These are phyloP conservation scores for Drosophila repletoides DNA, from an alignment of 1,140 invertebrate species.

Conservation along the genomic window DNA sequence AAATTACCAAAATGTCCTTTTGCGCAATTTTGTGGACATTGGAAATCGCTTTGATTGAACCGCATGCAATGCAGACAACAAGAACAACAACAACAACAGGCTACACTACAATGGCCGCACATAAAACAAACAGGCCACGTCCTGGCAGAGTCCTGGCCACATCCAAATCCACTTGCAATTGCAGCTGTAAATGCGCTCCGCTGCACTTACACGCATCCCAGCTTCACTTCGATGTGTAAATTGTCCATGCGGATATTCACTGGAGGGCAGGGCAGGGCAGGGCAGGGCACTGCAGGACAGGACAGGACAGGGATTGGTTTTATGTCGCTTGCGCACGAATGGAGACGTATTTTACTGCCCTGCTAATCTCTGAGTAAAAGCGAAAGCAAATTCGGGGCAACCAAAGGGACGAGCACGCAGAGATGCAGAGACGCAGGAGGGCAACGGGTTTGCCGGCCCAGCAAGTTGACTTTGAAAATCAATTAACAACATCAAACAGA, in stretches of 20 bases:
- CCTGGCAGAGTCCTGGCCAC: conserved; percentile 31
- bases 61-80: conserved; percentile 64
- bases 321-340: conserved; percentile 78
- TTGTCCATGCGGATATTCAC: conserved; percentile 36
- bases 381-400: no score
- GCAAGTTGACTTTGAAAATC: conserved; percentile 80
- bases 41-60: conserved; percentile 81
- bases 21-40: conserved; percentile 80
- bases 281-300: conserved; percentile 53
- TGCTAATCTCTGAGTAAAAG: conserved; percentile 78
- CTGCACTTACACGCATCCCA: conserved; percentile 69
- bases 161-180: conserved; percentile 74
- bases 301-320: conserved; percentile 57
- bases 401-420: conserved; percentile 18
- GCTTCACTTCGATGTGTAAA: conserved; percentile 27
- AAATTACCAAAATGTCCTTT: conserved; percentile 81
- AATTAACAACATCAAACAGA: conserved; percentile 82
- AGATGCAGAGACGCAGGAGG: not conserved
- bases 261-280: conserved; percentile 46
- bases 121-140: conserved; percentile 71
- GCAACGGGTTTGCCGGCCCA: conserved; percentile 10
- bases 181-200: conserved; percentile 73
- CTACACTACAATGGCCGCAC: conserved; percentile 70
- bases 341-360: conserved; percentile 74
- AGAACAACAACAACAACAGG: conserved; percentile 32